These are phyloP conservation scores for Arenaria interpres DNA, from an alignment of 2,113 vertebrate genomes.

Conservation along the genomic window DNA sequence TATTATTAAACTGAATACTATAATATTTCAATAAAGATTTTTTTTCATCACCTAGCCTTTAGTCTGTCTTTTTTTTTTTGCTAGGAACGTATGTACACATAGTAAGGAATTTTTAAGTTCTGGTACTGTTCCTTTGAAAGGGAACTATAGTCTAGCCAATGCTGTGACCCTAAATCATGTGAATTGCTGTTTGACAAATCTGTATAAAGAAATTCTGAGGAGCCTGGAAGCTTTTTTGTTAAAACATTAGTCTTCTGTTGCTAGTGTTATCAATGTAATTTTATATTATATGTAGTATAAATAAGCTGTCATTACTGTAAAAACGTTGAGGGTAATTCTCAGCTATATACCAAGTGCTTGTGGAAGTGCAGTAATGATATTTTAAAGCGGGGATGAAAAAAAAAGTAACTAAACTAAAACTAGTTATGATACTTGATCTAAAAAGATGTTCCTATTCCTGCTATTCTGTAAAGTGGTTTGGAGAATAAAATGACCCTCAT, in stretches of 20 bases:
- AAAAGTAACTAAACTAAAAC: not conserved
- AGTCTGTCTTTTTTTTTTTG: not conserved
- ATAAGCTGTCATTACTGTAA: not conserved
- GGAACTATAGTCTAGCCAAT: not conserved
- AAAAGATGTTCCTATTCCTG: not conserved
- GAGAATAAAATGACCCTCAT: not conserved
- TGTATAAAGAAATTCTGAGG: not conserved
- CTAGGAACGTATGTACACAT: not conserved
- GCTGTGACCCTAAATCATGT: not conserved
- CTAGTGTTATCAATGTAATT: not conserved
- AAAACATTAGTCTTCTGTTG: not conserved
- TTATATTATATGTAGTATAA: not conserved
- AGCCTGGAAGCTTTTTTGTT: not conserved
- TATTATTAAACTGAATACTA: not conserved
- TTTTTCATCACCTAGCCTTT: not conserved
- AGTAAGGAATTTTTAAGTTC: not conserved
- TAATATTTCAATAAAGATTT: slow-evolving; percentile 15
- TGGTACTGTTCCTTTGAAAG: not conserved
- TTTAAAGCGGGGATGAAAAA: not conserved
- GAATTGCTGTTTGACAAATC: not conserved
- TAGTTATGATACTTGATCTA: not conserved
- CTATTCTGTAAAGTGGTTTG: not conserved
- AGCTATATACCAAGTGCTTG: not conserved
- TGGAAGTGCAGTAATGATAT: not conserved
- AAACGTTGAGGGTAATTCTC: not conserved